phyloP scores from a whole-genome alignment of 2,113 vertebrate species.

The Charadrius vociferus region DNA sequence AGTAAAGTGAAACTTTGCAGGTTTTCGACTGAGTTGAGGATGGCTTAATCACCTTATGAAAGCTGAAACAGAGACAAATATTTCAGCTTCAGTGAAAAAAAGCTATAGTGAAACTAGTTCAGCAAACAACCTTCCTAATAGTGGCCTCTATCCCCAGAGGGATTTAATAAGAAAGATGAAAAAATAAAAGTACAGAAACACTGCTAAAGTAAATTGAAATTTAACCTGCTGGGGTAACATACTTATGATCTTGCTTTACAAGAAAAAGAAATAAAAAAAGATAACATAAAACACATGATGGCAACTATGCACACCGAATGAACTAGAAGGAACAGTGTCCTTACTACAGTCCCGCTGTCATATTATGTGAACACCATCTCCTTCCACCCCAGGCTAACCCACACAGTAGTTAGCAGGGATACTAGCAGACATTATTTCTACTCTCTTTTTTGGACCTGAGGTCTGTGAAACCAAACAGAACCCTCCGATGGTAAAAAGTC shows the following conservation, averaged over 20 bases:
- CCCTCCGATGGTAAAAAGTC: neutral
- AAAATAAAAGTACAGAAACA: neutral
- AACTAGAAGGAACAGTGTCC: neutral
- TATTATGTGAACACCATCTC: neutral
- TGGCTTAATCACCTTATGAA: neutral
- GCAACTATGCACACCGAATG: neutral
- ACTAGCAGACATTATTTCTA: neutral
- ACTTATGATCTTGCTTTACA: neutral
- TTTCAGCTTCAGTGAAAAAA: neutral
- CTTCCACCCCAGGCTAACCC: neutral
- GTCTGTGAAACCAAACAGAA: slow-evolving; percentile 27
- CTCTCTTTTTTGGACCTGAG: neutral
- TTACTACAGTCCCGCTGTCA: neutral
- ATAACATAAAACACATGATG: neutral
- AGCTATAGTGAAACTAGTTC: neutral
- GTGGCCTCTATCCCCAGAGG: neutral
- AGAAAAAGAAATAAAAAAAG: neutral
- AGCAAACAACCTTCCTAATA: neutral
- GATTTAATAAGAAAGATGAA: slow-evolving; percentile 7
- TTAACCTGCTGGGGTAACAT: slow-evolving; percentile 3
- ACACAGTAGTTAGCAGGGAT: neutral
- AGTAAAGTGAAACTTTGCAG: neutral
- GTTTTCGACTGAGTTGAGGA: neutral
- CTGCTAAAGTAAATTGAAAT: slow-evolving; percentile 30
- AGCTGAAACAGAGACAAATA: neutral